Evolutionary conservation across 1,140 invertebrate genomes (phyloP).

Genomic region (Limonius californicus): DNA sequence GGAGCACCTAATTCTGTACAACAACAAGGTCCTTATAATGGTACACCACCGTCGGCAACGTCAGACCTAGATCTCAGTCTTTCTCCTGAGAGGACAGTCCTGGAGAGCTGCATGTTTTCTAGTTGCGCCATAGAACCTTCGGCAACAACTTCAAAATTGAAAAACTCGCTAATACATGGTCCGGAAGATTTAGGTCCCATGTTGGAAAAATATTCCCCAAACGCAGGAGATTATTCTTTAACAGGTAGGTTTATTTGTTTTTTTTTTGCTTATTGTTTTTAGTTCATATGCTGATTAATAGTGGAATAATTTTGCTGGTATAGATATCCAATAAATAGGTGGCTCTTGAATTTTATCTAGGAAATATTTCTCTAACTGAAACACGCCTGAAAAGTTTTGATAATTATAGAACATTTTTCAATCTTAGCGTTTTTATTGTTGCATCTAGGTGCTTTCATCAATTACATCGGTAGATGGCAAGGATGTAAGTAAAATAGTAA

Average conservation of each 20-base stretch:
- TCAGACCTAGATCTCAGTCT: neutral
- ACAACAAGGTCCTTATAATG: neutral
- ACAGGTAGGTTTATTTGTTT: neutral
- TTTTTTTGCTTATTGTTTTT: too few species aligned
- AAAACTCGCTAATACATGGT: neutral
- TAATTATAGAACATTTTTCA: too few species aligned
- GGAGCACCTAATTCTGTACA: conserved; percentile 10
- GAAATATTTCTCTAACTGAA: too few species aligned
- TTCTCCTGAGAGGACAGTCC: neutral
- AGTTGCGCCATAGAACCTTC: neutral
- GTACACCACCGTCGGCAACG: neutral
- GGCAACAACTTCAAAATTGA: neutral
- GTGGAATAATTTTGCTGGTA: too few species aligned
- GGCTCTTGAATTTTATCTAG: too few species aligned
- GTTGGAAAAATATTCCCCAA: neutral
- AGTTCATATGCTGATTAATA: too few species aligned
- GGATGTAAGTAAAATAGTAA: too few species aligned
- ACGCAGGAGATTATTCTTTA: neutral
- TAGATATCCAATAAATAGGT: too few species aligned
- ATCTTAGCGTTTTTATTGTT: too few species aligned
- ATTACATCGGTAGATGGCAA: too few species aligned
- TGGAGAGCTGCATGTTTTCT: conserved; percentile 5
- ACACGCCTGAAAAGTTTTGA: too few species aligned
- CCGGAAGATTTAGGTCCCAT: conserved; percentile 11
- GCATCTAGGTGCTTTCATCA: too few species aligned